These are phyloP conservation scores for Andrena camellia DNA, from an alignment of 2,888 invertebrate genomes.

Conservation along the genomic window DNA sequence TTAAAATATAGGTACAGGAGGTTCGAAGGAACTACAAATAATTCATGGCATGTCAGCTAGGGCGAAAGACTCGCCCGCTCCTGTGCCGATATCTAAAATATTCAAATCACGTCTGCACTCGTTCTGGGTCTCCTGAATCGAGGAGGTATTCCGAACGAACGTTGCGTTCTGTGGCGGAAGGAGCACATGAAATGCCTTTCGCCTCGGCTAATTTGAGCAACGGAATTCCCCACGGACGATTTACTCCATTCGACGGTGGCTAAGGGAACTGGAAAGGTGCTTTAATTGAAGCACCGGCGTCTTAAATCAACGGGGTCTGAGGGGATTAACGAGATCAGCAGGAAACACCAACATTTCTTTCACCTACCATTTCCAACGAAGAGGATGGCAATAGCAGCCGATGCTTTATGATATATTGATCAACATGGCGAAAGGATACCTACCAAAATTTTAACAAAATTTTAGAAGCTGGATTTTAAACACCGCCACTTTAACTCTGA, in stretches of 20 bases:
- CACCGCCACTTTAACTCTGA: background rate
- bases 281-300: slow-evolving; percentile 26
- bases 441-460: background rate
- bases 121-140: slow-evolving; percentile 64
- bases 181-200: slow-evolving; percentile 54
- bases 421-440: background rate
- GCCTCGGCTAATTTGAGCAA: slow-evolving; percentile 70
- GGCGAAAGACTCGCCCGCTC: slow-evolving; percentile 20
- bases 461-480: background rate
- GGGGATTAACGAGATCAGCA: slow-evolving; percentile 24
- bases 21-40: slow-evolving; percentile 39
- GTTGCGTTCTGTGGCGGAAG: slow-evolving; percentile 53
- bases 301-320: background rate
- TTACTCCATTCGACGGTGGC: slow-evolving; percentile 39
- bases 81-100: slow-evolving; percentile 52
- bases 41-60: slow-evolving; percentile 46
- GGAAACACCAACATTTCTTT: slow-evolving; percentile 7
- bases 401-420: too few relatives aligned
- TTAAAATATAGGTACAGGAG: background rate
- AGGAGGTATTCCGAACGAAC: slow-evolving; percentile 63
- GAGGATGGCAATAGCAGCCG: background rate
- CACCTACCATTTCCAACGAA: background rate
- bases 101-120: slow-evolving; percentile 74
- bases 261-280: slow-evolving; percentile 29
- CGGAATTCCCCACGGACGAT: slow-evolving; percentile 48